phyloP scores from a whole-genome alignment of 2,797 vertebrate genomes.

The Triplophysa yarkandensis region DNA sequence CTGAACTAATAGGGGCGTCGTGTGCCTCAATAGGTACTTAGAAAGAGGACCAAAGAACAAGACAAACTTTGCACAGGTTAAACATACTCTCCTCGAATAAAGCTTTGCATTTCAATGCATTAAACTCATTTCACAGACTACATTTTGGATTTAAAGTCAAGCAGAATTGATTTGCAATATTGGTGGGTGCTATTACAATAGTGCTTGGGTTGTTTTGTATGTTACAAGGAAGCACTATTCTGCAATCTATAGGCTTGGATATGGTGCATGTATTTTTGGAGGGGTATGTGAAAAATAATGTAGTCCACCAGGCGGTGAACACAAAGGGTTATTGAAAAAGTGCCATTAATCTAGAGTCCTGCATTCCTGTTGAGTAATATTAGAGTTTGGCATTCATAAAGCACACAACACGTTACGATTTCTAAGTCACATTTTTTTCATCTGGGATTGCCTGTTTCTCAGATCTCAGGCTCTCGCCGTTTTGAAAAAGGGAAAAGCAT shows the following conservation, averaged over 20 bases:
- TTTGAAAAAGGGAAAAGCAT: slow-evolving; percentile 67
- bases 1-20: slow-evolving; percentile 64
- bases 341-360: slow-evolving; percentile 52
- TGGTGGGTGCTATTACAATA: not conserved
- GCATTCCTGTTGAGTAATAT: slow-evolving; percentile 71
- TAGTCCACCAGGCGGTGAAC: slow-evolving; percentile 29
- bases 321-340: slow-evolving; percentile 53
- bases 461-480: slow-evolving; percentile 66
- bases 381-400: slow-evolving; percentile 68
- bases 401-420: slow-evolving; percentile 64
- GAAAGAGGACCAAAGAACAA: slow-evolving; percentile 23
- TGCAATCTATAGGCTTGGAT: not conserved
- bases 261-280: slow-evolving; percentile 5
- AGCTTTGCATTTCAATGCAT: not conserved
- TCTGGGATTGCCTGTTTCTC: slow-evolving; percentile 69
- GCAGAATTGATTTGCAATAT: not conserved
- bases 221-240: not conserved
- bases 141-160: not conserved
- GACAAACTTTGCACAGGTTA: slow-evolving; percentile 8
- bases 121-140: not conserved
- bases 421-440: slow-evolving; percentile 69
- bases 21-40: slow-evolving; percentile 54
- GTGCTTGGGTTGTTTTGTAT: not conserved
- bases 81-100: not conserved
- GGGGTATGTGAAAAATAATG: slow-evolving; percentile 37